Evolutionary conservation across 2,797 vertebrate genomes (phyloP), one percentile per base, ranked within the genome.

Genomic region (Myotis findleyi): DNA sequence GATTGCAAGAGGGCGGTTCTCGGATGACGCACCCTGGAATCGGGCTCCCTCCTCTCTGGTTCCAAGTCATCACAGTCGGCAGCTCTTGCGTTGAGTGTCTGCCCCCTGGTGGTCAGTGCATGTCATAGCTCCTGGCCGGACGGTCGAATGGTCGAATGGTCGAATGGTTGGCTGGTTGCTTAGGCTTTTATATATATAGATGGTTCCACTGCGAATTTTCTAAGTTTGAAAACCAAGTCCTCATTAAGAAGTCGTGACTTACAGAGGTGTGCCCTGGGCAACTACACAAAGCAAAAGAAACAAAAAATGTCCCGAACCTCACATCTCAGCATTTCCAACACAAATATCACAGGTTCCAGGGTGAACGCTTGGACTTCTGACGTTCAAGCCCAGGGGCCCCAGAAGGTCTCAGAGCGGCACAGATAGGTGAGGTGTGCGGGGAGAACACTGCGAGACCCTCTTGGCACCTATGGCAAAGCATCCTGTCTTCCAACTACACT

Each of bases 381-480:
- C 25, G 51, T 57, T 51, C 47, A 89, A 57, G 23, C 23, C 72
- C 72, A 72, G 3, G 20, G 17, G n/a, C 14, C 14, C 38, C 62
- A 49, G 55, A 73, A 30, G 47, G 21, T 57, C 89, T 96, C 33
- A 25, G 55, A 93, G 79, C 20, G 36, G 55, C 44, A 41, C 10
- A 36, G 44, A 88, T 25, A 27, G 3, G 44, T 79, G 18, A 94
- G 77, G 87, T 17, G 16, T 83, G 81, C 66, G 0, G 10, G 51
- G 4, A 69, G 90, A 92, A 66, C 69, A 88, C 16, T 47, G 18
- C 41, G 69, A 89, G 49, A 84, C 53, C 51, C 57, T 90, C 73
- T 13, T 72, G 49, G 80, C 84, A 95, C 84, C 76, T 75, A 27
- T 62, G 30, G 38, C 84, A 82, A 95, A 96, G 89, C 10, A 82